Base-by-base conservation (phyloP, 2,113 vertebrate species). In the Arvicanthis niloticus region DNA sequence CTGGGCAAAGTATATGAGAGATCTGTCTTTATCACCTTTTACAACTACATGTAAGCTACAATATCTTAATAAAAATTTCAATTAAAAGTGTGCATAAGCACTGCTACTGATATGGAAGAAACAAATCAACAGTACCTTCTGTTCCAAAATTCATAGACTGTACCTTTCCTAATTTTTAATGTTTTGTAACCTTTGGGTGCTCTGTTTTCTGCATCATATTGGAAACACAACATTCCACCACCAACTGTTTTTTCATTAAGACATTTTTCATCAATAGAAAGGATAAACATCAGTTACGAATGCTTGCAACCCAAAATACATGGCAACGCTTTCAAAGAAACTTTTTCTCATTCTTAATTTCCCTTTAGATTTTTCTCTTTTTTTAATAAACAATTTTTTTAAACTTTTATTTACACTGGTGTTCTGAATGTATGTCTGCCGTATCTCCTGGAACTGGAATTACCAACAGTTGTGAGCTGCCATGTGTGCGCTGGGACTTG, bases 121-220 rank as follows among this genome's bases (percentile, higher is more conserved):
- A 94, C 40, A 96, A 95, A 97, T 92, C 70, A 91, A 95, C 85
- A 94, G 5, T 95, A 82, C 90, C 53, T 58, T 96, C 88, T 91
- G 86, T 94, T 96, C 72, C 80, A 34, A 95, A 65, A 84, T 73
- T 95, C 91, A 96, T 80, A 93, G 76, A 1, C 0, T 97, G 80
- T 96, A 94, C n/a, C 68, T 92, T 88, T 93, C 51, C 93, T 81
- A 92, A 92, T 90, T 95, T 86, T 80, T 85, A 94, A 80, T 73
- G 37, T 91, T 91, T 95, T 87, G 90, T 60, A 95, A 93, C 48
- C 65, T 78, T 93, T 92, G 77, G 73, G 93, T 67, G 51, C 34
- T 95, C 58, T 84, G 53, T 96, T 96, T 97, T 96, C 85, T 97
- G 67, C 56, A 56, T 34, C 60, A 48, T 29, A 95, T 42, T 91